Evolutionary conservation across 1,140 invertebrate species (phyloP), one percentile per base, ranked within the genome.

Genomic region (Pseudomyrmex pallidus): DNA sequence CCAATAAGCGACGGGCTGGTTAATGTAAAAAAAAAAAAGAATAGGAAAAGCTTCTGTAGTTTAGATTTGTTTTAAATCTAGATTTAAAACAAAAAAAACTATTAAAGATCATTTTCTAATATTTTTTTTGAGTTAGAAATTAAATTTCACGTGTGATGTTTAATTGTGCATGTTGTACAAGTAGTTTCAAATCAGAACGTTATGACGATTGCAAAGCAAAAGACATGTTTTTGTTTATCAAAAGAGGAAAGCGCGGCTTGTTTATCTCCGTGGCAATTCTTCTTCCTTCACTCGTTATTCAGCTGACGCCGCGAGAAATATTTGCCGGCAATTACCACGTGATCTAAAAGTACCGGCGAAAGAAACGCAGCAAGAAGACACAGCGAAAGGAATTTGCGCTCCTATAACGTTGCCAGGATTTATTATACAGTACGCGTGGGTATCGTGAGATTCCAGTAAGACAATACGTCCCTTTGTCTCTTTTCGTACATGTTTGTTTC

Each of bases 261-360:
- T 80, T 57, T 72, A 59, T 66, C 61, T 78, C 61, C 70, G 54
- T 52, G 48, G 56, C 9, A 63, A 73, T 12, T 52, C 70, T 61
- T 59, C 78, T 56, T 59, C 54, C 63, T 54, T 86, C 61, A 66
- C 68, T 74, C 74, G 86, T 84, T 64, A 48, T 54, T 73, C 86
- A 77, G 86, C 78, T 74, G 86, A 87, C 73, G 82, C 74, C 78
- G 83, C 72, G 68, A 85, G 74, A 87, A 85, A 87, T 85, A 76
- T 85, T 87, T 78, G 70, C 86, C 10, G 72, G 72, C 74, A 85
- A 88, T 88, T 87, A 87, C 74, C 78, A 59, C 76, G 67, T 50
- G 57, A 44, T 67, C 72, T 70, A 67, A 35, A 35, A 88, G 74
- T 59, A 54, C 74, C 74, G 50, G 44, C 61, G 74, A 87, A 77